Evolutionary conservation across 2,113 vertebrate species (phyloP).

Genomic region (Silurus meridionalis): DNA sequence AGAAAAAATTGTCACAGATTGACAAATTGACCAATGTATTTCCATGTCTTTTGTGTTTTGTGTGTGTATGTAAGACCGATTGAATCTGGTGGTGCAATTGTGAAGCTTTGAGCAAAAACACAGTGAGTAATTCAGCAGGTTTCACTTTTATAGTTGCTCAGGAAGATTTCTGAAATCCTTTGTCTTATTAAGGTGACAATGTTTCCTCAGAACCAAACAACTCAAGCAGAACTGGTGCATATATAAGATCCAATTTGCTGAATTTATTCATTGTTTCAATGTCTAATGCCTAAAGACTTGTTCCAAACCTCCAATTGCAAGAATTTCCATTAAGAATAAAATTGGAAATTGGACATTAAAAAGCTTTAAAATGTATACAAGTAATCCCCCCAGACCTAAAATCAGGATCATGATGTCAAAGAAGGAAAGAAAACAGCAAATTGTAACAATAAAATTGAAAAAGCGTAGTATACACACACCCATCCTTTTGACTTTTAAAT

Average conservation of each 20-base stretch:
- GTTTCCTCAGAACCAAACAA: constrained; percentile 16
- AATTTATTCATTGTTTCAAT: constrained; percentile 36
- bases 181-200: constrained; percentile 37
- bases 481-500: constrained; percentile 6
- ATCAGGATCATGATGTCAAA: background rate
- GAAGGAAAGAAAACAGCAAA: background rate
- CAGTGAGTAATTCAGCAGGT: background rate
- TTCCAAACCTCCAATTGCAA: background rate
- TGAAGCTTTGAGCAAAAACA: background rate
- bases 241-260: constrained; percentile 28
- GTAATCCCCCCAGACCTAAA: background rate
- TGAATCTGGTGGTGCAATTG: background rate
- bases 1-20: background rate
- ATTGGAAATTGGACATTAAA: background rate
- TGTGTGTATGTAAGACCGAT: background rate
- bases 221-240: constrained; percentile 19
- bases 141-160: constrained; percentile 13
- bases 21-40: background rate
- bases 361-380: background rate
- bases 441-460: background rate
- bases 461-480: background rate
- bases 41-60: background rate
- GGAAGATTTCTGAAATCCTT: constrained; percentile 30
- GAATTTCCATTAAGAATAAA: background rate
- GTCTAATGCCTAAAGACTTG: background rate